Evolutionary conservation across 23 tunicate species (phyloP), one percentile per base, ranked within the genome.

Genomic region (Styela clava): DNA sequence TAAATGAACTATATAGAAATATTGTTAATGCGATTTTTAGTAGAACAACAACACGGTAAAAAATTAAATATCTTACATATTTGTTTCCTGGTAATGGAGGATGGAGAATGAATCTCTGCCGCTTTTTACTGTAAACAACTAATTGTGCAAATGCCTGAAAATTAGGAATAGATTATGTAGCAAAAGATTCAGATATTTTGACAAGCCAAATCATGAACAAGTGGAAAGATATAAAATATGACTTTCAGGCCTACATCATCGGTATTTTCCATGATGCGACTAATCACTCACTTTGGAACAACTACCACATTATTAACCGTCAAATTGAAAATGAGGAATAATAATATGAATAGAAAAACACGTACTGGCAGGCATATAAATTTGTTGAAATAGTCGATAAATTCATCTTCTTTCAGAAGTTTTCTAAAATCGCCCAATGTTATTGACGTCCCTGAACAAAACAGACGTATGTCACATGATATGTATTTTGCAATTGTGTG

Each of bases 331-430:
- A 28, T 79, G 16, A 1, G 28, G 31, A 16, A 67, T 29, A 67
- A 24, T 0, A 67, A 44, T 5, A 44, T 44, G 12, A 44, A 44
- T 44, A 5, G 56, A 44, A 12, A 12, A 44, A 44, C 56, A 44
- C 67, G 52, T 74, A 90, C 96, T 82, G 96, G 96, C 21, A 90
- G 79, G 65, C 86, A 81, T 16, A 61, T 69, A 69, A 85, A 90
- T 74, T 90, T 90, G 89, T 85, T 90, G 73, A 90, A 90, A 56
- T 79, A 90, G 36, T 90, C 96, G 23, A 81, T 34, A 51, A 90
- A 90, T 34, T 61, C 52, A 9, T 81, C 86, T 2, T 90, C 96
- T 62, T 82, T 79, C 12, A 90, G 71, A 51, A 90, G 82, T 3
- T 69, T 56, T 34, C 74, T 74, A 61, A 90, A 90, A 36, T 84